Base-by-base conservation (phyloP, 1,140 invertebrate species). In the Temnothorax nylanderi region DNA sequence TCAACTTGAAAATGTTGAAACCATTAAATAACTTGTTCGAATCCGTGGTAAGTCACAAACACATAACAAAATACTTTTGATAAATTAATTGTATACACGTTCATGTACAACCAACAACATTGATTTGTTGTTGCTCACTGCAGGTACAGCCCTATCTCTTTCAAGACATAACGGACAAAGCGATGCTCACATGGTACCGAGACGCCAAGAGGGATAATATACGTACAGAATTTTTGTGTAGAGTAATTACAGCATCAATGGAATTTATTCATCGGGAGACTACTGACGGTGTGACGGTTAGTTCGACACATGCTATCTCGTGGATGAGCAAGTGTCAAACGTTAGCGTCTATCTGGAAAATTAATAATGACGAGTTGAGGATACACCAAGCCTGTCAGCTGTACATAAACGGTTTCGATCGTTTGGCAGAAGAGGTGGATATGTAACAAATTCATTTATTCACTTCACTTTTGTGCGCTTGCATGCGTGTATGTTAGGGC, bases 21-120 rank as follows among this genome's bases (percentile, higher is more conserved):
- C 96, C 98, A 44, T 93, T 98, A 88, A 96, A 96, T 93, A 96
- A 96, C 88, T 94, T 99, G 5, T 99, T 98, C 91, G 98, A 99
- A 93, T 95, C 96, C 34, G 96, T 96, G 93, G 96, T 97, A 93
- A 95, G 94, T 92, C 26, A 26, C 26, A n/a, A n/a, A 54, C 5
- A 6, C 13, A 90, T 81, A 80, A 4, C 1, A 21, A 47, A n/a
- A 69, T 86, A 41, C 32, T n/a, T n/a, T n/a, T n/a, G n/a, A n/a
- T n/a, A n/a, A n/a, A n/a, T n/a, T n/a, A n/a, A n/a, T n/a, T n/a
- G n/a, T n/a, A n/a, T 16, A 69, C 32, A 11, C 6, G 16, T 44
- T 32, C 3, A 8, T 51, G 34, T 18, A 58, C 6, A 11, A 1
- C 26, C 26, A n/a, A 32, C 2, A 62, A 72, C 7, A 3, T 8